Conservation (phyloP, 1,140 invertebrate species). For the Frieseomelitta varia region DNA sequence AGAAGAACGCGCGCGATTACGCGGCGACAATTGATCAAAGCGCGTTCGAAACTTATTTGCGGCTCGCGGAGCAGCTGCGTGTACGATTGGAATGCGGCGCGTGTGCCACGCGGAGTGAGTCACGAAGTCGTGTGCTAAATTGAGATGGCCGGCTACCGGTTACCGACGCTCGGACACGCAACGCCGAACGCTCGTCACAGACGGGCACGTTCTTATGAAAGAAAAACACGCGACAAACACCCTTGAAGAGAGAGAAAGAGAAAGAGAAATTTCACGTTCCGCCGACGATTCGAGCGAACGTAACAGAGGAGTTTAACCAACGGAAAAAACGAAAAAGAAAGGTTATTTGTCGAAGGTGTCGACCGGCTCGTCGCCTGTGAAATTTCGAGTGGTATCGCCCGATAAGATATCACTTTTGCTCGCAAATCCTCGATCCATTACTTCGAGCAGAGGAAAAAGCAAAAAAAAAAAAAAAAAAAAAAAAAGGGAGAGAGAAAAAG, state of each 20-base stretch:
- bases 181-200: constrained; percentile 70
- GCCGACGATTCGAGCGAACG: background rate
- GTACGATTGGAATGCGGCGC: constrained; percentile 68
- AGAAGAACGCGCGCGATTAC: constrained; percentile 57
- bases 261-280: background rate
- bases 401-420: too few species aligned
- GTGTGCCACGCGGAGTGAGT: constrained; percentile 72
- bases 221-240: background rate
- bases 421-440: too few species aligned
- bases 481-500: too few species aligned
- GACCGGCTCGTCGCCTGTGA: too few species aligned
- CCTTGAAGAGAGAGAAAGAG: background rate
- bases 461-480: too few species aligned
- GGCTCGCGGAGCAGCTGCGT: constrained; percentile 60
- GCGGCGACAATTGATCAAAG: constrained; percentile 74
- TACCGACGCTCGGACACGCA: constrained; percentile 57
- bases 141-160: constrained; percentile 50
- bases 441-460: too few species aligned
- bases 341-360: too few species aligned
- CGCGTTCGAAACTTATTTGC: constrained; percentile 69
- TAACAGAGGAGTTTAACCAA: too few species aligned
- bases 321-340: too few species aligned
- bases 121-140: constrained; percentile 71
- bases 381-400: too few species aligned
- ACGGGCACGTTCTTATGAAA: constrained; percentile 37